Base-by-base conservation (phyloP, 2,888 invertebrate genomes). In the Euclidia mi region DNA sequence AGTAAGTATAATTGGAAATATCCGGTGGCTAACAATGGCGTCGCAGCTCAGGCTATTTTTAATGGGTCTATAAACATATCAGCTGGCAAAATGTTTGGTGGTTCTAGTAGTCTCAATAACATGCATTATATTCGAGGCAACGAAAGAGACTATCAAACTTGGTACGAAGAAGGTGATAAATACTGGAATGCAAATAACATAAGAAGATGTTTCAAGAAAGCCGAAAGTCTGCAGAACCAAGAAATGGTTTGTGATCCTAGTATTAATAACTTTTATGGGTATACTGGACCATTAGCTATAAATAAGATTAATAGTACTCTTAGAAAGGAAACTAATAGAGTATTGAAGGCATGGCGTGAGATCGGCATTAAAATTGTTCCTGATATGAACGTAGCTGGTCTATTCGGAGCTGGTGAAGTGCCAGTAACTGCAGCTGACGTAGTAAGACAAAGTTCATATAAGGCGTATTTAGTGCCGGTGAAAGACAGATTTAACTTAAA, bases 1-100 rank as follows among this genome's bases (percentile, higher is more conserved):
- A 91, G 82, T 11, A 46, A 79, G 78, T 88, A 97, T 55, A 98
- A 98, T 82, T 98, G 98, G 98, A 96, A 97, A 79, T 98, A 98
- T 85, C 96, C 96, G 83, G 97, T 97, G 0, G 97, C 97, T 74
- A 96, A 97, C 0, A 96, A 97, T 78, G 96, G 96, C 15, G 95
- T 94, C 41, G 95, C 96, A 0, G 97, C 97, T 82, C 89, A 97
- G 75, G 97, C 96, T 95, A 90, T 88, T 15, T 72, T 79, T 45
- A 76, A 82, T 53, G 78, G 82, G 42, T 56, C 81, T 29, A 82
- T 88, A 4, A 70, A 62, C 0, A 95, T 95, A 95, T 93, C 96
- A 2, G 89, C 96, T 47, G 97, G 96, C 0, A 96, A 96, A 77
- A 90, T 95, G 81, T 83, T 96, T 56, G 96, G 96, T 20, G 96